Conservation (phyloP, 2,888 invertebrate genomes). For the Bimastos eiseni region DNA sequence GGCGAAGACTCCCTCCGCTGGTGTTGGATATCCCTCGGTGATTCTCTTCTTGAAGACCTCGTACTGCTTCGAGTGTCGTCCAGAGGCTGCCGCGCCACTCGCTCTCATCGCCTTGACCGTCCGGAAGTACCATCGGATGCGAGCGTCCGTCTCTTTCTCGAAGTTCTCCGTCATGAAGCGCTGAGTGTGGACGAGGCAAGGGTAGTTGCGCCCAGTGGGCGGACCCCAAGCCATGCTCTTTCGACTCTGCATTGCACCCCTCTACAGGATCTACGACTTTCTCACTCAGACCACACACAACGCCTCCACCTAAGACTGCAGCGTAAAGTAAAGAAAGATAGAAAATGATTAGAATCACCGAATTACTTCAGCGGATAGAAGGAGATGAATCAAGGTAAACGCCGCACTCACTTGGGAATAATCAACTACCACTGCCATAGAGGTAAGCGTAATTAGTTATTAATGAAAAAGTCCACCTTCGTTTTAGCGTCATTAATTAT, state of each 20-base stretch:
- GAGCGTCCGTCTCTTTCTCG: constrained; percentile 43
- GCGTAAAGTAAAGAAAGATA: too few species aligned
- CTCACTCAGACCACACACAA: not conserved
- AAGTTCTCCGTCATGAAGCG: constrained; percentile 43
- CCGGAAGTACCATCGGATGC: constrained; percentile 38
- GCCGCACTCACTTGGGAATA: too few species aligned
- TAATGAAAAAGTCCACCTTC: too few species aligned
- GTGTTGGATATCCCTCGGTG: constrained; percentile 40
- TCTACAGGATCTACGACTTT: not conserved
- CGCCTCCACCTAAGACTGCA: not conserved
- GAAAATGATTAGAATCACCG: too few species aligned
- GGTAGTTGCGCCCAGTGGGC: constrained; percentile 40
- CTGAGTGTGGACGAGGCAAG: constrained; percentile 42
- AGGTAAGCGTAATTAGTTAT: too few species aligned
- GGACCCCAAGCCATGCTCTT: not conserved
- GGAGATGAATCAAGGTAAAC: too few species aligned
- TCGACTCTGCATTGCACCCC: not conserved
- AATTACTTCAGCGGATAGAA: too few species aligned
- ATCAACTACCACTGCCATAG: too few species aligned
- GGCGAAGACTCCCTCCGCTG: constrained; percentile 35
- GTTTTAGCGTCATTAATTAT: too few species aligned
- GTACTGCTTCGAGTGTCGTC: constrained; percentile 39
- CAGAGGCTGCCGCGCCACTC: not conserved
- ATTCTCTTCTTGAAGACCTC: constrained; percentile 58
- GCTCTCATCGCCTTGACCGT: constrained; percentile 9